A percentile compares a stretch with the other conserved stretches of the same genome.
Conservation (phyloP, 1,140 invertebrate species). For the Druon quercuslanigerum region DNA sequence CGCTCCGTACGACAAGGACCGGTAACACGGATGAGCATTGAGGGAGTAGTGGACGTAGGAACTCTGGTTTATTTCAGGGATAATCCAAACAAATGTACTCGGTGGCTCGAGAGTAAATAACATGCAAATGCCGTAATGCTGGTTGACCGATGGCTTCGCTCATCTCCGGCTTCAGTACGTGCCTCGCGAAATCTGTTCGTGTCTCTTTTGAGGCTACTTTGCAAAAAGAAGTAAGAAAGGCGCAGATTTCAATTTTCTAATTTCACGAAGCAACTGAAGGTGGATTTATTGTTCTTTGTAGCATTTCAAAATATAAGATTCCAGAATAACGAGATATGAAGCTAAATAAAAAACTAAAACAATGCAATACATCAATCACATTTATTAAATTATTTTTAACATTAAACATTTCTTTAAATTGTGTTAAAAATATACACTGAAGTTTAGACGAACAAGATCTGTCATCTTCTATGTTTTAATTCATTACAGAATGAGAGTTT, state of each 20-base stretch:
- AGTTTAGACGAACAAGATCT: too few relatives aligned
- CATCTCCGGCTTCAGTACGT: slow-evolving; percentile 59
- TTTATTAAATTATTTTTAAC: too few relatives aligned
- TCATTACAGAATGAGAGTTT: too few relatives aligned
- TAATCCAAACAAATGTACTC: slow-evolving; percentile 77
- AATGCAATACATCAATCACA: too few relatives aligned
- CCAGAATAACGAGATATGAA: too few relatives aligned
- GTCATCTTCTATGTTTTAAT: too few relatives aligned
- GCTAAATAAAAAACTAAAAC: too few relatives aligned
- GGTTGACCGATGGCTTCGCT: slow-evolving; percentile 75
- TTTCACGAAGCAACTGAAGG: too few relatives aligned
- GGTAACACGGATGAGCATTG: slow-evolving; percentile 56
- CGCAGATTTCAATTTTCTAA: not conserved
- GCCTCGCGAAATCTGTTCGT: slow-evolving; percentile 53
- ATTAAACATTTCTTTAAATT: too few relatives aligned
- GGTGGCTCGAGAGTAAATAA: slow-evolving; percentile 75
- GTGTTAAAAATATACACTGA: too few relatives aligned
- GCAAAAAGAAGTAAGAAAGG: slow-evolving; percentile 1
- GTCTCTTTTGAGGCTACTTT: not conserved
- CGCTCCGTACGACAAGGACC: slow-evolving; percentile 53
- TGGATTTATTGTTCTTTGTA: too few relatives aligned
- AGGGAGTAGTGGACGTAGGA: slow-evolving; percentile 52
- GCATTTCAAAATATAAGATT: too few relatives aligned
- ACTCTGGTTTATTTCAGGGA: slow-evolving; percentile 74
- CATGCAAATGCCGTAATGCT: slow-evolving; percentile 77